These are phyloP conservation scores for Climacteris rufus DNA, from an alignment of 2,113 vertebrate genomes.

Conservation along the genomic window DNA sequence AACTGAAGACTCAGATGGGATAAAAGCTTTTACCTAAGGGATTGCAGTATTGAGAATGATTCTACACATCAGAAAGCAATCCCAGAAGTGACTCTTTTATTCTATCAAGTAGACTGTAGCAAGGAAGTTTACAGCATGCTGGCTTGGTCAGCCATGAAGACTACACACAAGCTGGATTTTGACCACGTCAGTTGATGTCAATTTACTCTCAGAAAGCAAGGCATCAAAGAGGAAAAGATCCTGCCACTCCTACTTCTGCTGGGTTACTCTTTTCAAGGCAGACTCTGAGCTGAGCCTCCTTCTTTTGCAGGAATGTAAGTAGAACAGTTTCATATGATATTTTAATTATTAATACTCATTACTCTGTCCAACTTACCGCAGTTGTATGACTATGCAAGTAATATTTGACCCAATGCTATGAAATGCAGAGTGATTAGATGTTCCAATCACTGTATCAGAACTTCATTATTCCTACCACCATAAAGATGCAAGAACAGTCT, in stretches of 20 bases:
- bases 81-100: background rate
- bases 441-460: background rate
- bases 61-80: background rate
- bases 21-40: background rate
- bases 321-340: background rate
- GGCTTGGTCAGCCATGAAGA: background rate
- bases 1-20: background rate
- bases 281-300: background rate
- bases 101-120: background rate
- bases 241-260: background rate
- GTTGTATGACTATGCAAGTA: background rate
- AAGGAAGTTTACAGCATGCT: background rate
- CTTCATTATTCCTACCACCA: background rate
- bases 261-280: background rate
- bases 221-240: background rate
- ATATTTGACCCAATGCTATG: background rate
- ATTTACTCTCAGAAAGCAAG: background rate
- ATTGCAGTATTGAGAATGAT: background rate
- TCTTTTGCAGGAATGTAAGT: background rate
- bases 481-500: background rate
- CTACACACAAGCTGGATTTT: background rate
- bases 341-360: background rate
- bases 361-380: accelerated
- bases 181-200: background rate
- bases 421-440: background rate